A percentile compares a stretch with the other conserved stretches of the same genome.
Evolutionary conservation across 2,797 vertebrate species (phyloP).

Genomic region (Psittacula derbiana): DNA sequence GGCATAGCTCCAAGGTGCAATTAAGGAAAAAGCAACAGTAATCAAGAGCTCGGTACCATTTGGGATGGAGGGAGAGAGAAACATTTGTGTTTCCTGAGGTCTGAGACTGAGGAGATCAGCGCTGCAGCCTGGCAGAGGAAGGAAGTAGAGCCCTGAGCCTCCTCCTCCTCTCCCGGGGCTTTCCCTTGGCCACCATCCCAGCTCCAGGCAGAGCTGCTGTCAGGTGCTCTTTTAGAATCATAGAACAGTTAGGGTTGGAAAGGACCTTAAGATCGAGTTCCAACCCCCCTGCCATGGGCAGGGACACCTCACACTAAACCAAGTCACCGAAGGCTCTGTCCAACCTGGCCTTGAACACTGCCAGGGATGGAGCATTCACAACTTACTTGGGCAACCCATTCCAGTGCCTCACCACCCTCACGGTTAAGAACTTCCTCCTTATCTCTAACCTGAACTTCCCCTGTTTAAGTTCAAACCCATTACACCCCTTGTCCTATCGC

Average conservation of each 20-base stretch:
- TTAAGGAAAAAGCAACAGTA: not conserved
- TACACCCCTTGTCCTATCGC: not conserved
- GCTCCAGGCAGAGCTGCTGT: not conserved
- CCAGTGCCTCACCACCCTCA: no score
- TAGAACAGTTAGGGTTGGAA: not conserved
- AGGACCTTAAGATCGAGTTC: no score
- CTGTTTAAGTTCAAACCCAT: not conserved
- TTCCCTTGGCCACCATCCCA: not conserved
- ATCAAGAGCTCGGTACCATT: not conserved
- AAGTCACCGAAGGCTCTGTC: no score
- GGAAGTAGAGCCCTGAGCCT: not conserved
- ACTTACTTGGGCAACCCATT: no score
- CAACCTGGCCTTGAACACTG: no score
- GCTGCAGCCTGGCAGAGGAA: not conserved
- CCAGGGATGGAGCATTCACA: no score
- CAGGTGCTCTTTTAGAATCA: rapidly evolving
- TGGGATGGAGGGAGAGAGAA: not conserved
- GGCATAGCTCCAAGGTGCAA: not conserved
- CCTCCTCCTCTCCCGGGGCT: not conserved
- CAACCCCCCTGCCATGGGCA: no score
- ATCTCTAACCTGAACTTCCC: not conserved
- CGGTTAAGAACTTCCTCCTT: no score
- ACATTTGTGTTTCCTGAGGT: not conserved
- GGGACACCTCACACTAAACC: no score
- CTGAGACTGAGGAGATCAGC: not conserved